Conservation (phyloP, 2,888 invertebrate species). For the Pandemis corylana region DNA sequence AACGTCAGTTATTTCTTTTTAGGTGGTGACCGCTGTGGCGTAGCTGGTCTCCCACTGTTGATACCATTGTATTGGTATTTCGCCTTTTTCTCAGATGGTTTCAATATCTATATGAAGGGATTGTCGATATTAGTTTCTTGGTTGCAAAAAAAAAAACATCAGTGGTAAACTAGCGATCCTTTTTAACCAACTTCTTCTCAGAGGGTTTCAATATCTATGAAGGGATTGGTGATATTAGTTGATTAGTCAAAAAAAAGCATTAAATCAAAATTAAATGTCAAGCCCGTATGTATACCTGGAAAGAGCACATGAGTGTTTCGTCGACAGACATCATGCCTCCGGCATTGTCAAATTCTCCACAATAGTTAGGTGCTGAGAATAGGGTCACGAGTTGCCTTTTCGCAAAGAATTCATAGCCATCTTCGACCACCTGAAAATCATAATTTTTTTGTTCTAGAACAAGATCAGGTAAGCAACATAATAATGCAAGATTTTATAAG, state of each 20-base stretch:
- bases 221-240: conserved; percentile 41
- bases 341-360: conserved; percentile 99
- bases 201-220: conserved; percentile 99
- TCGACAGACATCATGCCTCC: conserved; percentile 99
- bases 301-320: conserved; percentile 99
- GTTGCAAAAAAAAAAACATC: conserved; percentile 40
- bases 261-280: conserved; percentile 17
- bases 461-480: background rate
- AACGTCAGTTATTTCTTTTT: conserved; percentile 88
- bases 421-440: conserved; percentile 93
- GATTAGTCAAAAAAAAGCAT: conserved; percentile 28
- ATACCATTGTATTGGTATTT: conserved; percentile 98
- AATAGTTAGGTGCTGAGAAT: conserved; percentile 99
- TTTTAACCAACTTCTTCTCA: conserved; percentile 87
- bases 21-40: conserved; percentile 92
- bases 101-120: conserved; percentile 93
- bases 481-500: background rate
- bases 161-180: conserved; percentile 38
- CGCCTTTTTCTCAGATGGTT: conserved; percentile 99
- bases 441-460: conserved; percentile 38
- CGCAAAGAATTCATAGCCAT: conserved; percentile 99
- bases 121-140: conserved; percentile 35
- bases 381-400: conserved; percentile 98
- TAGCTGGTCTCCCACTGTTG: conserved; percentile 93
- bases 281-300: conserved; percentile 89